Percentiles rank a stretch among this genome's conserved stretches.
These are phyloP conservation scores for Baryphthengus martii DNA, from an alignment of 2,113 vertebrate species.

Conservation along the genomic window DNA sequence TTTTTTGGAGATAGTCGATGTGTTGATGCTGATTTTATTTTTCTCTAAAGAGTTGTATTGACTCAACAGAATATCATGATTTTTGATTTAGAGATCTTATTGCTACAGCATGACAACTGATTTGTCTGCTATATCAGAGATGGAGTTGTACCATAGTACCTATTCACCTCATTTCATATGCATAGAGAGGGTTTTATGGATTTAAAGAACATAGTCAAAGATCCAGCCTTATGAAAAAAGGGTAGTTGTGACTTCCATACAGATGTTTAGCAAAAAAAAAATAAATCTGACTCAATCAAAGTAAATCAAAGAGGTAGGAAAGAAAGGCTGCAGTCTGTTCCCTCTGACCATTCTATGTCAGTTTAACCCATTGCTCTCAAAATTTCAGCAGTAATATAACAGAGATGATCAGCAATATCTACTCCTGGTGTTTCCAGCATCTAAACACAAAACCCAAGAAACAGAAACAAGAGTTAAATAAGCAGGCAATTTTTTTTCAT, in stretches of 20 bases:
- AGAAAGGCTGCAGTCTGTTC: background rate
- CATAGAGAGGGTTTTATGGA: background rate
- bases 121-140: background rate
- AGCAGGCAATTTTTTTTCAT: background rate
- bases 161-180: background rate
- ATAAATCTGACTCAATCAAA: background rate
- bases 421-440: background rate
- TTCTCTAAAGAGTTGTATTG: background rate
- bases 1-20: background rate
- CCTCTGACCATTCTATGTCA: background rate
- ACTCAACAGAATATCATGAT: background rate
- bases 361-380: background rate
- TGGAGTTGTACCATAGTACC: background rate
- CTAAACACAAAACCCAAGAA: background rate
- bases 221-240: background rate
- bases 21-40: background rate
- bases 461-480: background rate
- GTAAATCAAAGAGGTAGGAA: background rate
- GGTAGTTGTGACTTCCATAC: background rate
- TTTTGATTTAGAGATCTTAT: background rate
- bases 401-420: background rate
- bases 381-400: background rate
- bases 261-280: background rate
- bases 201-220: background rate
- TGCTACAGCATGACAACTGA: background rate